Evolutionary conservation across 2,113 vertebrate genomes (phyloP).

Genomic region (Cepphus grylle): DNA sequence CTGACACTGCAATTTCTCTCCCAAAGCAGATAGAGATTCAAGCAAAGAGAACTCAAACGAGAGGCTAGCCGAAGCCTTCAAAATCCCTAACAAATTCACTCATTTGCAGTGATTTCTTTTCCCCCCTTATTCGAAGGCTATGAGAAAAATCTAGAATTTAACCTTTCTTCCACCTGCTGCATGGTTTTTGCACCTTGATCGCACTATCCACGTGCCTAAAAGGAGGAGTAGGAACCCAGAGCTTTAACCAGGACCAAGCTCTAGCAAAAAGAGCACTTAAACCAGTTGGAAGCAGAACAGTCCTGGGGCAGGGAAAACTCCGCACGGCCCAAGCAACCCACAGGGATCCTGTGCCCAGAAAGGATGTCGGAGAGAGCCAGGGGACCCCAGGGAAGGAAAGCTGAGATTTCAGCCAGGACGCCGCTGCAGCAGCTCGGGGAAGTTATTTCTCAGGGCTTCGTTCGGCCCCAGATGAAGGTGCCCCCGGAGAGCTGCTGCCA

Average conservation of each 20-base stretch:
- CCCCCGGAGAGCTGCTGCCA: neutral
- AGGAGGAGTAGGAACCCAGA: neutral
- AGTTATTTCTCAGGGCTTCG: neutral
- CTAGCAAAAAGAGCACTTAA: accelerated
- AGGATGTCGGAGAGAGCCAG: accelerated
- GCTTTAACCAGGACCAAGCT: neutral
- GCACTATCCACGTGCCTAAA: accelerated
- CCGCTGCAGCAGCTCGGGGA: neutral
- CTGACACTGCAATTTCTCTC: neutral
- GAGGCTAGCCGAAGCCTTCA: neutral
- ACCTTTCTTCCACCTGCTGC: accelerated
- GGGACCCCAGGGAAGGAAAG: neutral
- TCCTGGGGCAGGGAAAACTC: neutral
- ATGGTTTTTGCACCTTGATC: accelerated
- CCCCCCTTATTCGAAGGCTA: too few relatives aligned
- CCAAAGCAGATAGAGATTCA: neutral
- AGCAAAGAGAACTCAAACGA: neutral
- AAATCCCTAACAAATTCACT: neutral
- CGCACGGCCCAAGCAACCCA: accelerated
- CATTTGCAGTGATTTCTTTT: neutral
- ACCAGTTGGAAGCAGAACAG: accelerated
- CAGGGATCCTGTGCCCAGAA: neutral
- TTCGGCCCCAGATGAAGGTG: neutral
- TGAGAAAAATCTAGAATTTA: neutral
- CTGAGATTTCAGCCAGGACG: neutral